phyloP scores from a whole-genome alignment of 2,113 vertebrate genomes.

The Jacana jacana region DNA sequence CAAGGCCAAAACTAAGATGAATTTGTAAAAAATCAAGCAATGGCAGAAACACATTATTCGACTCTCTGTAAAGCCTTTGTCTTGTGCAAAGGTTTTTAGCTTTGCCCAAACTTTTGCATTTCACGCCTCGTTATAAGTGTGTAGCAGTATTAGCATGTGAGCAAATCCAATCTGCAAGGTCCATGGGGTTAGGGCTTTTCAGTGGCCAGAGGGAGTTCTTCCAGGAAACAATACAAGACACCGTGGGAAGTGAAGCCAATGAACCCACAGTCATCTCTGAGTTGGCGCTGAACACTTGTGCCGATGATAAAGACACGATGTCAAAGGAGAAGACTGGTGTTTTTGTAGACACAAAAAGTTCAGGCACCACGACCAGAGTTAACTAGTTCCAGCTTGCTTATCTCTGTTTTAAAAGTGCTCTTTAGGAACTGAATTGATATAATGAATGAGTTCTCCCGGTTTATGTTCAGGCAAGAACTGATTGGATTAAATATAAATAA shows the following conservation, averaged over 20 bases:
- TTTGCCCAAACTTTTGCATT: neutral
- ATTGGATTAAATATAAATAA: neutral
- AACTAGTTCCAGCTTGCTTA: neutral
- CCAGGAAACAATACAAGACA: neutral
- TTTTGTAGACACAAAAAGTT: neutral
- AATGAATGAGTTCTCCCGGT: neutral
- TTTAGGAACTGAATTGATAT: neutral
- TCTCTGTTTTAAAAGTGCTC: neutral
- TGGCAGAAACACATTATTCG: neutral
- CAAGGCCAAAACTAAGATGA: neutral
- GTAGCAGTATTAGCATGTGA: neutral
- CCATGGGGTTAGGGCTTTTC: neutral
- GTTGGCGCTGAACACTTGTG: neutral
- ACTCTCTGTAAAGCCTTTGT: neutral
- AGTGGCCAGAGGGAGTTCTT: neutral
- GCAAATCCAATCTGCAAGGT: neutral
- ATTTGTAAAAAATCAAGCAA: neutral
- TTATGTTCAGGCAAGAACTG: neutral
- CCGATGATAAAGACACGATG: neutral
- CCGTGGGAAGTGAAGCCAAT: neutral
- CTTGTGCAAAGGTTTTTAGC: neutral
- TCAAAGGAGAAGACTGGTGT: accelerated
- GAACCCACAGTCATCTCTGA: neutral
- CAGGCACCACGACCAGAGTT: neutral
- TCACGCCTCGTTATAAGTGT: accelerated